Evolutionary conservation across 1,140 invertebrate species (phyloP).

Genomic region (Drosophila auraria): DNA sequence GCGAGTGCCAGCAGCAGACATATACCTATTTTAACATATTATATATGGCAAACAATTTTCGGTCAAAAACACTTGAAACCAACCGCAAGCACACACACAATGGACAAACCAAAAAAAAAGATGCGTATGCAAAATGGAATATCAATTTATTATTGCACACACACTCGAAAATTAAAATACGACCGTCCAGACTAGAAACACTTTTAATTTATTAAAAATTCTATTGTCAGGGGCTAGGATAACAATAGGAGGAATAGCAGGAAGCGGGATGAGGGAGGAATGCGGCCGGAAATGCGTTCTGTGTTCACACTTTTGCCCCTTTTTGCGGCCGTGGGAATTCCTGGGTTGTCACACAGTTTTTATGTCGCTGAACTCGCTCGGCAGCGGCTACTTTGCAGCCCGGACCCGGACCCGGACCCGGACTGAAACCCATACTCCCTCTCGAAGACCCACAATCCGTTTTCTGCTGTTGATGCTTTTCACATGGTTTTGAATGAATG

Average conservation of each 20-base stretch:
- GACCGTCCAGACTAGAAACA: conserved; percentile 38
- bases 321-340: conserved; percentile 23
- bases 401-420: not conserved
- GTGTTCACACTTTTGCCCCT: conserved; percentile 52
- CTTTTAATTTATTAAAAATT: conserved; percentile 81
- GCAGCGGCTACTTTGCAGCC: conserved; percentile 61
- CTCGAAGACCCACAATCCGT: conserved; percentile 23
- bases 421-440: not conserved
- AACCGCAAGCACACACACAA: conserved; percentile 26
- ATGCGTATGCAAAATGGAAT: conserved; percentile 52
- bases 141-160: conserved; percentile 74
- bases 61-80: conserved; percentile 44
- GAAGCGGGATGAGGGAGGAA: not conserved
- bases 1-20: conserved; percentile 50
- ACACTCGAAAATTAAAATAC: conserved; percentile 58
- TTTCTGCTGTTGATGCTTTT: conserved; percentile 70
- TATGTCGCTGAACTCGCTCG: conserved; percentile 68
- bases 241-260: conserved; percentile 54
- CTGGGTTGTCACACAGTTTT: conserved; percentile 66
- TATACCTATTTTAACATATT: conserved; percentile 68
- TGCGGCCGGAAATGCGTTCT: conserved; percentile 46
- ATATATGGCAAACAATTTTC: conserved; percentile 65
- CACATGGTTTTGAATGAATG: conserved; percentile 80
- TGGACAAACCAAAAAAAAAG: conserved; percentile 12
- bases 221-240: conserved; percentile 71